A percentile compares a stretch with the other conserved stretches of the same genome.
Conservation (phyloP, 2,888 invertebrate species). For the Oxyteleia sp. region DNA sequence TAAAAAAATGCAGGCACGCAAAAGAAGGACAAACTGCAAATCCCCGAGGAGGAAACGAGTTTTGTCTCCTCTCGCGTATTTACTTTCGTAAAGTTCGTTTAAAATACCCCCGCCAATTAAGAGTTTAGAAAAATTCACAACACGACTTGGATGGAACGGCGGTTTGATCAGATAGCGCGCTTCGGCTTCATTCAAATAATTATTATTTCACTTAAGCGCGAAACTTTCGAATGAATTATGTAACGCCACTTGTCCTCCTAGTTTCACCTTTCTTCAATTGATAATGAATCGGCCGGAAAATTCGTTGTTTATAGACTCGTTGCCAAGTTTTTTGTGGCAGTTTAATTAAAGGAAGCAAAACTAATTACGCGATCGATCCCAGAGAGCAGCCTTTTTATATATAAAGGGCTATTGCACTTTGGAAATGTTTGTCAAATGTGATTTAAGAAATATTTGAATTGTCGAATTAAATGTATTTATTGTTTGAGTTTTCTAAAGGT, state of each 20-base stretch:
- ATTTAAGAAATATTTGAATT: no score
- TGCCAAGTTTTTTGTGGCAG: conserved; percentile 8
- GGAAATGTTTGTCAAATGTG: no score
- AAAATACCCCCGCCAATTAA: conserved; percentile 55
- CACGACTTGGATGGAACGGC: conserved; percentile 26
- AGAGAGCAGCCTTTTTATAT: no score
- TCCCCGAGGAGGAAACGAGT: conserved; percentile 27
- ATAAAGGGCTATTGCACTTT: no score
- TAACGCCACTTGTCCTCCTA: conserved; percentile 40
- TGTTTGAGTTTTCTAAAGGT: no score
- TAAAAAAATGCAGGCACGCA: conserved; percentile 1
- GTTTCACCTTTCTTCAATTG: conserved; percentile 44
- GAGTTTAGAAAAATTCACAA: conserved; percentile 59
- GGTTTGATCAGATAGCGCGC: conserved; percentile 46
- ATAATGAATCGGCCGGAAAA: conserved; percentile 40
- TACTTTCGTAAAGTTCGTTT: conserved; percentile 49
- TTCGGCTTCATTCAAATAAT: conserved; percentile 48
- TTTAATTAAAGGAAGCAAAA: conserved; percentile 3
- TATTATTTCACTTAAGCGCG: conserved; percentile 49
- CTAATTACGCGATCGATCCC: no score
- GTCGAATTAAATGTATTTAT: no score
- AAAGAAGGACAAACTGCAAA: conserved; percentile 1
- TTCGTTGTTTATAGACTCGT: conserved; percentile 32
- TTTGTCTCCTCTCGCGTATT: conserved; percentile 50
- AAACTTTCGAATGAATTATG: conserved; percentile 55